Evolutionary conservation across 1,140 invertebrate species (phyloP), one percentile per base, ranked within the genome.

Genomic region (Thalassaphorura encarpata): DNA sequence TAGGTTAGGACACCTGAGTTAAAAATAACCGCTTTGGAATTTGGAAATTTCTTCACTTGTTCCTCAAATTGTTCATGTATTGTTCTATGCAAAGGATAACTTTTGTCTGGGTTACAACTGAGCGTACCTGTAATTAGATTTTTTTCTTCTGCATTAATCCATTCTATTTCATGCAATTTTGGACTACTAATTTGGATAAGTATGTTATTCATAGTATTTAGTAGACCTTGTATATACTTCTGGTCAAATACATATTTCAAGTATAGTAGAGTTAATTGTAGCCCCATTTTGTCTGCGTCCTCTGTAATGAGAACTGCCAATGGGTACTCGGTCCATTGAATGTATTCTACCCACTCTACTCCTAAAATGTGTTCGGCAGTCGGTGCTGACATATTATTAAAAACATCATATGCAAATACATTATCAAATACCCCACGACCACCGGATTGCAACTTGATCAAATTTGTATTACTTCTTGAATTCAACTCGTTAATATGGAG

Each of bases 301-400:
- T 27, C 11, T 4, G 31, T 42, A 31, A 54, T 33, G 5, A 54
- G 6, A n/a, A n/a, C n/a, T n/a, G 29, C 53, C 6, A 54, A 24
- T 33, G 53, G 53, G 40, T 54, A 54, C 23, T 54, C 53, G 4
- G 50, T 8, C 29, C 50, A 48, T 8, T 19, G 23, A 4, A 54
- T 19, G 19, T 11, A 29, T n/a, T 19, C 8, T 3, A n/a, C 31
- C 28, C 11, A 15, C n/a, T 24, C 18, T 23, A 27, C 24, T 18
- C 8, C 33, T 36, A 11, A n/a, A n/a, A n/a, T 8, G 33, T 36
- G 33, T n/a, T n/a, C n/a, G n/a, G n/a, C 26, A 13, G 3, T 45
- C 3, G 33, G 3, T 26, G 11, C 26, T 3, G 3, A 16, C 21
- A 33, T 15, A 31, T 51, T 31, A 4, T 33, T 33, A 28, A 13